phyloP scores from a whole-genome alignment of 2,888 invertebrate species.

The Hanleya hanleyi region DNA sequence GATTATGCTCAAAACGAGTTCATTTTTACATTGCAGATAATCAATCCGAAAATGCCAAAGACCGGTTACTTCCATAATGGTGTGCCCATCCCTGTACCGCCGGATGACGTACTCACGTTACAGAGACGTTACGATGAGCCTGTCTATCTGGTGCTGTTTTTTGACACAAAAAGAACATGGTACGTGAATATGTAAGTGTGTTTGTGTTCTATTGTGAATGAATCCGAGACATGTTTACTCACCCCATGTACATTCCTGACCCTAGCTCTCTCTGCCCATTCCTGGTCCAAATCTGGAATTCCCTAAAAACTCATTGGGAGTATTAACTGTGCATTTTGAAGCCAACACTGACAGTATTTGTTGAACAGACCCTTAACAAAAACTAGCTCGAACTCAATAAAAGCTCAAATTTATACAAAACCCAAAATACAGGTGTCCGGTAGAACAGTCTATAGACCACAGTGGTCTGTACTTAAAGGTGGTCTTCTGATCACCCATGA shows the following conservation, averaged over 20 bases:
- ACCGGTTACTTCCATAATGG: constrained; percentile 92
- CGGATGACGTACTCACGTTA: constrained; percentile 90
- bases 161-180: constrained; percentile 96
- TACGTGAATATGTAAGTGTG: constrained; percentile 62
- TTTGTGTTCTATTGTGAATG: constrained; percentile 6
- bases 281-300: no score
- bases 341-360: no score
- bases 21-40: constrained; percentile 83
- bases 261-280: background rate
- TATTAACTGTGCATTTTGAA: no score
- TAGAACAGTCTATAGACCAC: no score
- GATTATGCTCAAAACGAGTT: no score
- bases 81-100: constrained; percentile 94
- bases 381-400: no score
- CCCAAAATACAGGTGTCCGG: no score
- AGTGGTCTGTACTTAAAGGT: no score
- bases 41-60: constrained; percentile 94
- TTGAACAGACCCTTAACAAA: no score
- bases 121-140: constrained; percentile 85
- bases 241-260: background rate
- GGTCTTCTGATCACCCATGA: no score
- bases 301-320: no score
- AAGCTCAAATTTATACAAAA: no score
- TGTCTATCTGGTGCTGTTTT: constrained; percentile 92
- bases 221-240: background rate